Evolutionary conservation across 2,797 vertebrate species (phyloP), one percentile per base, ranked within the genome.

Genomic region (Sandelia bainsii): DNA sequence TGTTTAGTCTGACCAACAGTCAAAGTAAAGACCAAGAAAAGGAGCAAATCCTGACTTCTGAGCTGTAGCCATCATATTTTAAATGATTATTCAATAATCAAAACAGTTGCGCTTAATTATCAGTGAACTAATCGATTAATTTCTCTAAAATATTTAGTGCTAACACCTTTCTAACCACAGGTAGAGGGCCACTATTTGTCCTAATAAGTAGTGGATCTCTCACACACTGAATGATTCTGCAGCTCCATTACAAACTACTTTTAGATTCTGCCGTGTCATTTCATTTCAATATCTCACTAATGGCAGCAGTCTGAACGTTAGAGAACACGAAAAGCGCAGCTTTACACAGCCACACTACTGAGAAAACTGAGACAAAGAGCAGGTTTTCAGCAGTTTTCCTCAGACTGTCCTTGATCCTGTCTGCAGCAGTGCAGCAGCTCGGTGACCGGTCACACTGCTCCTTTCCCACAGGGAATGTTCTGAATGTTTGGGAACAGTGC

Each of bases 401-500:
- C 25, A 8, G 25, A n/a, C 25, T 4, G 58, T 39, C 44, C 46
- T 19, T 23, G 27, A 48, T 53, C 54, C 53, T 29, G 59, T 16
- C 61, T 70, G 61, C 61, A 60, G 8, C 67, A 12, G 58, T 0
- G 23, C 48, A 19, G 25, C 14, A 16, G 53, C 46, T 22, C 20
- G 17, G 49, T 16, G 20, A 25, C 44, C 20, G 4, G 19, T 16
- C 45, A 10, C n/a, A 3, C 56, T 12, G 57, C 62, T 60, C 54
- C 5, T 1, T 5, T 53, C 67, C 32, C 54, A 27, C 61, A 54
- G 32, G 1, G 62, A 25, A 56, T 56, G 68, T 66, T 44, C 62
- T 45, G 44, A 29, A 61, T 25, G 7, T 34, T 62, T 62, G 56
- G 57, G 57, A 66, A 13, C 32, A 13, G 23, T 20, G 1, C 42